Evolutionary conservation across 2,113 vertebrate species (phyloP), one percentile per base, ranked within the genome.

Genomic region (Menura novaehollandiae): DNA sequence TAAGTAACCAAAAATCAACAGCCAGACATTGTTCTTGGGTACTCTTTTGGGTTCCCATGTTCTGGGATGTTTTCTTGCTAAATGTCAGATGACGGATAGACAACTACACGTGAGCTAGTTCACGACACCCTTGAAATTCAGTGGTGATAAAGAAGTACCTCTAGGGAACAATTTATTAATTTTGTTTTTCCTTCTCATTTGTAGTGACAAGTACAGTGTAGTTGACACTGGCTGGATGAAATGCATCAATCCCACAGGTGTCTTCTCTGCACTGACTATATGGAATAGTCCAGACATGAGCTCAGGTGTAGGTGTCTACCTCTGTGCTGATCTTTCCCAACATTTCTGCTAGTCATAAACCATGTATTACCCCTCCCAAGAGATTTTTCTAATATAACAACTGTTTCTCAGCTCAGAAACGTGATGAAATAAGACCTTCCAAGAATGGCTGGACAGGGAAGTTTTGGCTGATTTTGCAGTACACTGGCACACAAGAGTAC

Each of bases 21-120:
- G 8, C 27, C 33, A 69, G 37, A 35, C 7, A 7, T 39, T 33
- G 18, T 7, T 62, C 41, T 66, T 78, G 51, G 53, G 23, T 59
- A 35, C 20, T 64, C 67, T 66, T 75, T 53, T 14, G 43, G 35
- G 18, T 7, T 72, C 27, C 52, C 2, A 3, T n/a, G 52, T 78
- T 91, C 82, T 81, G 41, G 15, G 39, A 67, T 59, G 46, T 76
- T 80, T 88, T 79, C 79, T 58, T 91, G 62, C 59, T 89, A 67
- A 52, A 30, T 16, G 13, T 52, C 60, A 85, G 56, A 47, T 7
- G 46, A 87, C 21, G 26, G 15, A 92, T 10, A 63, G 13, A 69
- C 37, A 92, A 62, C 27, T 64, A 62, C 18, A 52, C 7, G 20
- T 17, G 9, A 75, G 33, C 15, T 82, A 60, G 43, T 91, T 91